Percentiles rank a stretch among this genome's conserved stretches.
These are phyloP conservation scores for Diachasma alloeum DNA, from an alignment of 1,140 invertebrate genomes.

Conservation along the genomic window DNA sequence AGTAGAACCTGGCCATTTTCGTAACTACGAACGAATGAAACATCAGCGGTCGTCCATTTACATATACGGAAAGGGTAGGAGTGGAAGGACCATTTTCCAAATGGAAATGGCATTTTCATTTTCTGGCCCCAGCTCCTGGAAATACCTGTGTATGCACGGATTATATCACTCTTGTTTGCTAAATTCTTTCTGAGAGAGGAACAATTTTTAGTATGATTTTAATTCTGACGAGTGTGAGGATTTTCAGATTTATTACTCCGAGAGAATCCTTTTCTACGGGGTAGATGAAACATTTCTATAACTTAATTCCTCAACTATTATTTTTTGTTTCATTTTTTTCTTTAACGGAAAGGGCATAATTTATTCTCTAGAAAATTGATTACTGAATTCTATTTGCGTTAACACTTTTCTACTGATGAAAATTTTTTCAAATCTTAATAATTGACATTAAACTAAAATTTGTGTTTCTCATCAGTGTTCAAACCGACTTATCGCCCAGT, in stretches of 20 bases:
- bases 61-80: not conserved
- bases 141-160: not conserved
- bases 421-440: no score
- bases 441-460: no score
- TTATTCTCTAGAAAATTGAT: no score
- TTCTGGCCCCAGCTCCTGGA: not conserved
- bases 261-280: not conserved
- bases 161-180: not conserved
- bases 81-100: constrained; percentile 5
- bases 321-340: no score
- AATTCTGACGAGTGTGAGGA: not conserved
- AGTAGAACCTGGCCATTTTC: not conserved
- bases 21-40: not conserved
- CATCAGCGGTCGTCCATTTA: constrained; percentile 1
- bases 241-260: not conserved
- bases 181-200: not conserved
- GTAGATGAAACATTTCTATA: no score
- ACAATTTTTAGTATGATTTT: not conserved
- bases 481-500: no score
- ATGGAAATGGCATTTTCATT: constrained; percentile 13
- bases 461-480: no score
- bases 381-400: no score
- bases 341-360: no score
- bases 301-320: no score
- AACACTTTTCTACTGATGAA: no score